phyloP scores from a whole-genome alignment of 2,797 vertebrate species.

The Synaphobranchus kaupii region DNA sequence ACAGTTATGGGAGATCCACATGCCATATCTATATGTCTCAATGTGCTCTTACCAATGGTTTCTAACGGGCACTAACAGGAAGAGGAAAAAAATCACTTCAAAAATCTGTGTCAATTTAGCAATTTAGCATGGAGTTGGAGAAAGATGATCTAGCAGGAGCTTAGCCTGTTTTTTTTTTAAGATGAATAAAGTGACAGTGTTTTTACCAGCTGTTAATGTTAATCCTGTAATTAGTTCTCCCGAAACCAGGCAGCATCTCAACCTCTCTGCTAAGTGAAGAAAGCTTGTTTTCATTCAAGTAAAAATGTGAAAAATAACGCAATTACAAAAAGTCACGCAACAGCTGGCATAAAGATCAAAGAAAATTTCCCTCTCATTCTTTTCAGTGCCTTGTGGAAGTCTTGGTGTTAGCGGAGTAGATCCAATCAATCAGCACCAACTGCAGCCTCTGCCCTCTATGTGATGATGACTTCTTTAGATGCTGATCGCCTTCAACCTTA shows the following conservation, averaged over 20 bases:
- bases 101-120: neutral
- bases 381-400: neutral
- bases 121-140: neutral
- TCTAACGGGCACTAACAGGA: neutral
- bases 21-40: neutral
- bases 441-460: neutral
- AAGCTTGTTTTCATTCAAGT: neutral
- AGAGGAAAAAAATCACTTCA: neutral
- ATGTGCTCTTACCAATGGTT: neutral
- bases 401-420: neutral
- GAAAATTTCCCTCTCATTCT: neutral
- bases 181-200: neutral
- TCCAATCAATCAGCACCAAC: neutral
- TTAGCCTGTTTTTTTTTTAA: neutral
- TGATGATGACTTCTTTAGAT: neutral
- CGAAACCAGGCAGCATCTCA: neutral
- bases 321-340: neutral
- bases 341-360: neutral
- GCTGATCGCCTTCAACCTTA: neutral
- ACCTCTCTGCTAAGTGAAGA: neutral
- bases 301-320: neutral
- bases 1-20: neutral
- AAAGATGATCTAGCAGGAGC: neutral
- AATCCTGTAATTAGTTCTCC: neutral
- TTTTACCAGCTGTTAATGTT: neutral